Evolutionary conservation across 2,113 vertebrate genomes (phyloP).

Genomic region (Shinisaurus crocodilurus): DNA sequence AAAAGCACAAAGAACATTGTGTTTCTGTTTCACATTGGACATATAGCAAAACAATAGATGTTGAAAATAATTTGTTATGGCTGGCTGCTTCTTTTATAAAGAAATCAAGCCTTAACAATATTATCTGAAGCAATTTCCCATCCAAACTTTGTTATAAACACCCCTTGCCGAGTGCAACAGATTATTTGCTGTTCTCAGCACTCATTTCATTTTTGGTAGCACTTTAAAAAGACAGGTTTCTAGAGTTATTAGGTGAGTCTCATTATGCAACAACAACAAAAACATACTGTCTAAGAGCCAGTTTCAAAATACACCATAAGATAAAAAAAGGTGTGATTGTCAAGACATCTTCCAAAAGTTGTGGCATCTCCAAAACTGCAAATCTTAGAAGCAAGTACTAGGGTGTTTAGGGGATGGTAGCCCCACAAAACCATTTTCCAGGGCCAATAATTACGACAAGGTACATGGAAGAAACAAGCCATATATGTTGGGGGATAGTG

Average conservation of each 20-base stretch:
- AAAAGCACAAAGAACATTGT: conserved; percentile 62
- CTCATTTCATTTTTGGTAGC: conserved; percentile 4
- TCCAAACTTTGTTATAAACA: conserved; percentile 39
- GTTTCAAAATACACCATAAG: no score
- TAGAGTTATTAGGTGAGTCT: conserved; percentile 33
- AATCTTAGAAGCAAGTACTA: no score
- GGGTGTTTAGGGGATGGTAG: no score
- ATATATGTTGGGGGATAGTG: no score
- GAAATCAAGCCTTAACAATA: conserved; percentile 62
- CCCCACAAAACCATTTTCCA: no score
- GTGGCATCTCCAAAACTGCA: no score
- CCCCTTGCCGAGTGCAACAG: background rate
- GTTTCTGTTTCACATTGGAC: conserved; percentile 57
- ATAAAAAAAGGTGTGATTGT: no score
- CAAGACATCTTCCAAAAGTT: no score
- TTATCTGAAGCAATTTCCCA: conserved; percentile 59
- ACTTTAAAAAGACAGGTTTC: conserved; percentile 6
- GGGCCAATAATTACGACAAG: no score
- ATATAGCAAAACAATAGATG: conserved; percentile 64
- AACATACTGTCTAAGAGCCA: no score
- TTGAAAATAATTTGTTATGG: conserved; percentile 66
- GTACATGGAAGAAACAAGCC: no score
- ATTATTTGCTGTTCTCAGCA: conserved; percentile 28
- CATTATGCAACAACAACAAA: background rate
- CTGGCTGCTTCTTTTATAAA: conserved; percentile 67